phyloP scores from a whole-genome alignment of 2,113 vertebrate species.

The Ictidomys tridecemlineatus region DNA sequence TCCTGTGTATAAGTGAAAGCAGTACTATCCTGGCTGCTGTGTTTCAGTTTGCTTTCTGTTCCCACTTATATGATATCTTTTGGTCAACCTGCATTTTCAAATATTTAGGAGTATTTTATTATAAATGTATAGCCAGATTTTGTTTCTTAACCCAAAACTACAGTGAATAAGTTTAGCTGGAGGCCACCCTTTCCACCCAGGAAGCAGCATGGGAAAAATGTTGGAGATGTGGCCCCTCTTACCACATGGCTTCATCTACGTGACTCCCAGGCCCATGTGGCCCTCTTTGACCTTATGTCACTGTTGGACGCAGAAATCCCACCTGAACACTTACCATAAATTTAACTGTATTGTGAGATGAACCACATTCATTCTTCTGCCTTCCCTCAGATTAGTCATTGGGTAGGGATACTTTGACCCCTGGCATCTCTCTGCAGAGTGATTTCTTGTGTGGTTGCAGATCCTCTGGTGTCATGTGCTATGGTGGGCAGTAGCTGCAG shows the following conservation, averaged over 20 bases:
- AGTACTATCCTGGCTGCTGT: background rate
- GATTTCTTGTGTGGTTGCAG: too few relatives aligned
- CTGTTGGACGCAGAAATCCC: too few relatives aligned
- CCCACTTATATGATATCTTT: background rate
- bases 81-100: background rate
- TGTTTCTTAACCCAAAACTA: background rate
- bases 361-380: background rate
- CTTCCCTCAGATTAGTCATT: background rate
- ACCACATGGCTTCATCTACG: background rate
- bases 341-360: too few relatives aligned
- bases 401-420: background rate
- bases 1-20: background rate
- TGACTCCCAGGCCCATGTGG: background rate
- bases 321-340: background rate
- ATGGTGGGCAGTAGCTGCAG: background rate
- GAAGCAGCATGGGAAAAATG: background rate
- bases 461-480: background rate
- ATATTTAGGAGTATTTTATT: background rate
- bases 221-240: background rate
- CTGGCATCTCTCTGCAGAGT: too few relatives aligned
- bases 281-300: too few relatives aligned
- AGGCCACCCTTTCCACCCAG: background rate
- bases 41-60: background rate
- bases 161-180: background rate
- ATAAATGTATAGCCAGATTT: background rate